These are phyloP conservation scores for Stylophora pistillata DNA, from an alignment of 64 coral and sea anemone genomes.

Conservation along the genomic window DNA sequence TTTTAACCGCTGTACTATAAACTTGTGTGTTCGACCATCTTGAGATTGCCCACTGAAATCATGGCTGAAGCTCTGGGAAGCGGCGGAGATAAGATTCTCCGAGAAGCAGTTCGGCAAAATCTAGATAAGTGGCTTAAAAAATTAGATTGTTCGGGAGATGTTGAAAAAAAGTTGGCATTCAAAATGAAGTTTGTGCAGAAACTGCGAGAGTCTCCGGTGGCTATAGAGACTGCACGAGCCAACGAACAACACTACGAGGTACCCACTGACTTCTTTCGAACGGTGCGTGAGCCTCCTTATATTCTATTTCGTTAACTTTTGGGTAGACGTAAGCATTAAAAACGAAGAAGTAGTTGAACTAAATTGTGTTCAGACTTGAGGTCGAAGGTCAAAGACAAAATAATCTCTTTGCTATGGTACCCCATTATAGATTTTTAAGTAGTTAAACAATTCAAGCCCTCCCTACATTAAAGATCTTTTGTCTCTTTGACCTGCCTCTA, in stretches of 20 bases:
- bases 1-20: no score
- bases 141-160: constrained; percentile 73
- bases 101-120: constrained; percentile 85
- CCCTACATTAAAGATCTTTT: no score
- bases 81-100: constrained; percentile 55
- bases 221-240: constrained; percentile 72
- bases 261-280: constrained; percentile 79
- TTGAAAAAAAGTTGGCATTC: constrained; percentile 67
- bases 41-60: neutral
- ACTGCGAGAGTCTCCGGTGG: constrained; percentile 60
- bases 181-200: constrained; percentile 86
- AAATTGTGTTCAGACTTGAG: no score
- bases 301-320: neutral
- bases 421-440: no score
- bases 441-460: no score
- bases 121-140: constrained; percentile 70
- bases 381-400: no score
- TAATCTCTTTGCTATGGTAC: no score
- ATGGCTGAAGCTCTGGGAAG: neutral
- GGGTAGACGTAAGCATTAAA: neutral
- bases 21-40: no score
- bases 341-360: no score
- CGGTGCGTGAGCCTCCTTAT: constrained; percentile 36
- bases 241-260: constrained; percentile 95
- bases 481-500: no score